phyloP scores from a whole-genome alignment of 1,140 invertebrate species.

The Scylla paramamosain region DNA sequence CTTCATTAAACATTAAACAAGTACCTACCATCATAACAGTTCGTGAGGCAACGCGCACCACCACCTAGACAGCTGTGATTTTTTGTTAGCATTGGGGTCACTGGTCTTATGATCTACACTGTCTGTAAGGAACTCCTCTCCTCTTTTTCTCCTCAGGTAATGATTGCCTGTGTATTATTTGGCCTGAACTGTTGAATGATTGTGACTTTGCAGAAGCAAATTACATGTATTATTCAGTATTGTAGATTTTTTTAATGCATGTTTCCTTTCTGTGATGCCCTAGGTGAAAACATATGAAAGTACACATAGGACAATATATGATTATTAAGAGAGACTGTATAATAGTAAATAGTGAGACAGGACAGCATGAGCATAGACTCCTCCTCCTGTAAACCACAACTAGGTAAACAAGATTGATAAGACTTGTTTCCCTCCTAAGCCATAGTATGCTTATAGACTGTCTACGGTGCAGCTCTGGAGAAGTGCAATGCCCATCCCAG shows the following conservation, averaged over 20 bases:
- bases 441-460: slow-evolving; percentile 83
- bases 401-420: too few relatives aligned
- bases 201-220: too few relatives aligned
- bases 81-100: slow-evolving; percentile 87
- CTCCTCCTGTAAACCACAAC: too few relatives aligned
- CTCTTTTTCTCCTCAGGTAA: slow-evolving; percentile 77
- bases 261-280: too few relatives aligned
- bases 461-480: slow-evolving; percentile 90
- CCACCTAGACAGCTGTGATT: slow-evolving; percentile 90
- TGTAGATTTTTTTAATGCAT: too few relatives aligned
- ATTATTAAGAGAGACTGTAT: too few relatives aligned
- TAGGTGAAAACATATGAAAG: too few relatives aligned
- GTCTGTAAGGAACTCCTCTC: slow-evolving; percentile 93
- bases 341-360: too few relatives aligned
- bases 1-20: not conserved
- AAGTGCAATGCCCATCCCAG: slow-evolving; percentile 86
- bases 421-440: not conserved
- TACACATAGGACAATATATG: too few relatives aligned
- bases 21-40: slow-evolving; percentile 83
- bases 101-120: slow-evolving; percentile 89
- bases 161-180: not conserved
- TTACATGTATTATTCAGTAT: too few relatives aligned
- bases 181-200: too few relatives aligned
- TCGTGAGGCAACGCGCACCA: slow-evolving; percentile 92
- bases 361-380: too few relatives aligned